Evolutionary conservation across 2,113 vertebrate species (phyloP).

Genomic region (Protobothrops mucrosquamatus): DNA sequence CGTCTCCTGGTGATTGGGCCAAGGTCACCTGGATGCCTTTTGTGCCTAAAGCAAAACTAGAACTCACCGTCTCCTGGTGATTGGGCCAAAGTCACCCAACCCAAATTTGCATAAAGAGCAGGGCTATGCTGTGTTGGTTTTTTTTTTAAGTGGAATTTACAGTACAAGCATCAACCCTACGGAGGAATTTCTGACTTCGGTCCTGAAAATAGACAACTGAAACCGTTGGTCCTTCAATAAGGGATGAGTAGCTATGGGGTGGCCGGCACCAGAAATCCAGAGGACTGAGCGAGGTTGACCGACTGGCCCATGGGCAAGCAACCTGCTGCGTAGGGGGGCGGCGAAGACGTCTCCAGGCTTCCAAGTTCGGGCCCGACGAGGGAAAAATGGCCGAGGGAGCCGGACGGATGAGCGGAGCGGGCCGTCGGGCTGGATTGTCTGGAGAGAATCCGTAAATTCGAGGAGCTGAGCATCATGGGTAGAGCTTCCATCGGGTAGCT

Average conservation of each 20-base stretch:
- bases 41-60: too few species aligned
- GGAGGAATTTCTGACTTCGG: too few species aligned
- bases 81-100: too few species aligned
- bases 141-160: too few species aligned
- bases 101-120: too few species aligned
- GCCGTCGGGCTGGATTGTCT: slow-evolving; percentile 92
- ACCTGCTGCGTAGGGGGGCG: slow-evolving; percentile 82
- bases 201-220: too few species aligned
- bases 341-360: slow-evolving; percentile 74
- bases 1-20: too few species aligned
- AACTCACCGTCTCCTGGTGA: too few species aligned
- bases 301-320: slow-evolving; percentile 66
- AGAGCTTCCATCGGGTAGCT: slow-evolving; percentile 94
- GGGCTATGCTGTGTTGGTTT: too few species aligned
- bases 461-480: slow-evolving; percentile 90
- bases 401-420: slow-evolving; percentile 84
- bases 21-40: too few species aligned
- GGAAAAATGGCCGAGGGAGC: slow-evolving; percentile 85
- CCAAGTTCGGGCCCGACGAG: slow-evolving; percentile 77
- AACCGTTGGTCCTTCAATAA: slow-evolving; percentile 58
- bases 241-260: slow-evolving; percentile 85
- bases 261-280: slow-evolving; percentile 80
- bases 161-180: too few species aligned
- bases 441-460: slow-evolving; percentile 83
- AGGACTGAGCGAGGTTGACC: slow-evolving; percentile 70